Conservation (phyloP, 1,140 invertebrate genomes). For the Drosophila gunungcola region DNA sequence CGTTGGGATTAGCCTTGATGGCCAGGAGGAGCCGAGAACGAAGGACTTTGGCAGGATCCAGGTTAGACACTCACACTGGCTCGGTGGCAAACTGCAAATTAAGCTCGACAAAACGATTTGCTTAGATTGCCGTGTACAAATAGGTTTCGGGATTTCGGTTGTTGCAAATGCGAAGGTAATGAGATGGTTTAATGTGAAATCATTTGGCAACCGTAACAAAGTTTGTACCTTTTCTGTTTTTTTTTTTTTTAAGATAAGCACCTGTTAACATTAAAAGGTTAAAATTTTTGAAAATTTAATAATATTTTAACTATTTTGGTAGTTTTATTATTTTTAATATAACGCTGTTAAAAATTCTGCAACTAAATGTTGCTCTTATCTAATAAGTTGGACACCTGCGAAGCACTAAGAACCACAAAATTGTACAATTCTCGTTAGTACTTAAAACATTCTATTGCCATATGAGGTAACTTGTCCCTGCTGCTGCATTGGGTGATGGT, state of each 20-base stretch:
- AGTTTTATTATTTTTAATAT: too few relatives aligned
- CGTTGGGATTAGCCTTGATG: constrained; percentile 60
- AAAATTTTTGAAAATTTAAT: too few relatives aligned
- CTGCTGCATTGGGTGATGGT: not conserved
- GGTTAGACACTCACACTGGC: constrained; percentile 15
- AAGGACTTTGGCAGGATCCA: constrained; percentile 1
- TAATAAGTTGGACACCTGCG: too few relatives aligned
- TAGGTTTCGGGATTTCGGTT: constrained; percentile 17
- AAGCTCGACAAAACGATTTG: constrained; percentile 54
- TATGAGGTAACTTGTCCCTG: not conserved
- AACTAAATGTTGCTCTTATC: too few relatives aligned
- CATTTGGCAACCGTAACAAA: not conserved
- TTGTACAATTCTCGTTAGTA: not conserved
- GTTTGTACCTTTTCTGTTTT: too few relatives aligned
- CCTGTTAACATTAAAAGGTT: too few relatives aligned
- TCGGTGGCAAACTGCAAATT: constrained; percentile 36
- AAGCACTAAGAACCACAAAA: too few relatives aligned
- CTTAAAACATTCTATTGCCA: not conserved
- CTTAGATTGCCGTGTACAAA: constrained; percentile 46
- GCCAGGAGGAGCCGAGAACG: not conserved
- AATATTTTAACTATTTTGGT: too few relatives aligned
- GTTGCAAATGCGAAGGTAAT: constrained; percentile 10
- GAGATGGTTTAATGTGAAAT: constrained; percentile 7
- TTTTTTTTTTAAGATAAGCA: not conserved
- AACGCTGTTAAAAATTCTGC: too few relatives aligned